Evolutionary conservation across 1,140 invertebrate genomes (phyloP), one percentile per base, ranked within the genome.

Genomic region (Cherax quadricarinatus): DNA sequence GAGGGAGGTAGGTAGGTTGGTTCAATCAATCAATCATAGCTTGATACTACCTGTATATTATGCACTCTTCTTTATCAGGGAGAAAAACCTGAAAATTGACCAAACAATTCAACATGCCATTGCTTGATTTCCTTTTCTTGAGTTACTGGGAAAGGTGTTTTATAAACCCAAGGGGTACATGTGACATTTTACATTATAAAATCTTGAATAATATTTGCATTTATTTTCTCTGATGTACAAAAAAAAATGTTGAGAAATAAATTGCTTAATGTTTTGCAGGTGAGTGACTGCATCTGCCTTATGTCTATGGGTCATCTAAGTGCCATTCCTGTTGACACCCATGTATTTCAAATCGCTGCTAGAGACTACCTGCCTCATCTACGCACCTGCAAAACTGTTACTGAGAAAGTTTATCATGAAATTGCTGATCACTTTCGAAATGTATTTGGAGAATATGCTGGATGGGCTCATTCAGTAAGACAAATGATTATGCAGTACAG

Each of bases 251-350:
- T 7, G 6, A 30, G 24, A 75, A 30, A 75, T 75, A 6, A 30
- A n/a, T 75, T 75, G 24, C 70, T 60, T n/a, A 51, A 21, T 86
- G 18, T 83, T 90, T 84, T 83, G 73, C 94, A 98, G 97, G 98
- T 99, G 41, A 98, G 99, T n/a, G 99, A 99, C 95, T 99, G 99
- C 95, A 98, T 99, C 94, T 99, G 98, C 95, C 96, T 99, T 5
- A 99, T 99, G 99, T 98, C 98, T 2, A 95, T 99, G 91, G 97
- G 97, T 82, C 98, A 99, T 95, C 94, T 98, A 79, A 96, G 97
- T 94, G 97, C 98, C 0, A 97, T 99, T 88, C 99, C 99, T 18
- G 97, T 99, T 2, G 99, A 99, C 95, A 99, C 98, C 0, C 99
- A 99, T 95, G 98, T 99, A 30, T 98, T 97, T 95, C 98, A 99